Base-by-base conservation (phyloP, 53 echinoderm and acorn worm genomes). In the Hippasteria phrygiana region DNA sequence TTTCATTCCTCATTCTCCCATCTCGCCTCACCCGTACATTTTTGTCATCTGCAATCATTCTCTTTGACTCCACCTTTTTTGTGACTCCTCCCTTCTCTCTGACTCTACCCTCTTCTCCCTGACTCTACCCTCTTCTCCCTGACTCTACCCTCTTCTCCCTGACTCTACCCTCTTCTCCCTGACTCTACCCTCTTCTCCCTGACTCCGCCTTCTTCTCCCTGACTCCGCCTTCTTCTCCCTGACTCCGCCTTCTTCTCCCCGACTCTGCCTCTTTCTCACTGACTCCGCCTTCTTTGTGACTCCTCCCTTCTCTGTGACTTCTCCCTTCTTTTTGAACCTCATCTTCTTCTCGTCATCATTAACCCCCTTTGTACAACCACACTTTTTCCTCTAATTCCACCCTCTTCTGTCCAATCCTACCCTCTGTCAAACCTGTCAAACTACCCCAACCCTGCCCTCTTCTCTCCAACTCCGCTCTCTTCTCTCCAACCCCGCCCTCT, bases 221-320 rank as follows among this genome's bases (percentile, higher is more conserved):
- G 17, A 38, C 54, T 34, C 22, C 50, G 33, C 33, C 71, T 51
- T 43, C 28, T 36, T 17, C 28, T 10, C 24, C 10, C 27, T 63
- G 3, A 63, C 9, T 24, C 80, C 63, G 9, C 33, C 64, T 2
- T 41, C 63, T 38, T 39, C 41, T 81, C 63, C 16, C 29, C 43
- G 28, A 41, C 80, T 55, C 80, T 22, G n/a, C 0, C 43, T 24
- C 42, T 3, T 43, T 20, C 45, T 34, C 41, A 37, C 71, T 39
- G 18, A 64, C 38, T 39, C 45, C 53, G 1, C 41, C 27, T 35
- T 56, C 27, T 59, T 9, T 73, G 40, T 73, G 42, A 73, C 73
- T 39, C 73, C 73, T 22, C 55, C 78, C 76, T 50, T 53, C 11
- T 26, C 76, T 73, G 40, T 73, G 42, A 73, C 73, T 39, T 42